Percentiles rank a stretch among this genome's conserved stretches.
These are phyloP conservation scores for Keiferia lycopersicella DNA, from an alignment of 2,888 invertebrate genomes.

Conservation along the genomic window DNA sequence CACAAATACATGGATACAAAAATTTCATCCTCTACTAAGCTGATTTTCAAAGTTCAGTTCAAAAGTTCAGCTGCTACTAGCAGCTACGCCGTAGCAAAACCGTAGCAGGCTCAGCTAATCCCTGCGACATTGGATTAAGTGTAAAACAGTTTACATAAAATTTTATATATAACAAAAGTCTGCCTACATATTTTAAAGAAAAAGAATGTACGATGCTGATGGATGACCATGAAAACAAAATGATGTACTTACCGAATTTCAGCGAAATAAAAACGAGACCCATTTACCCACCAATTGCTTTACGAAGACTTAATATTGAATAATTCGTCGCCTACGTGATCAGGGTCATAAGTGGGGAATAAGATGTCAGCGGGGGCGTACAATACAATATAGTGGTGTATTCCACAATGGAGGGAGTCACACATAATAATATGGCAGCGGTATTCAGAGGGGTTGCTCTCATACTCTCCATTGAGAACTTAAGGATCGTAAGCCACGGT, in stretches of 20 bases:
- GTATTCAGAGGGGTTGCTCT: slow-evolving; percentile 43
- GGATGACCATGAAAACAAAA: background rate
- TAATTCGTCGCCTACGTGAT: slow-evolving; percentile 60
- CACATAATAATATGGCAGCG: slow-evolving; percentile 78
- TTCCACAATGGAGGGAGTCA: slow-evolving; percentile 69
- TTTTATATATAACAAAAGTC: too few species aligned
- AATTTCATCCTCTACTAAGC: too few species aligned
- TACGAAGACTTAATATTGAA: slow-evolving; percentile 38
- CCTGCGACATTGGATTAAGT: background rate
- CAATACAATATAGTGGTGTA: slow-evolving; percentile 45
- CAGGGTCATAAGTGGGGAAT: slow-evolving; percentile 55
- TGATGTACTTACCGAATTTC: background rate
- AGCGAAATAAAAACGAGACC: background rate
- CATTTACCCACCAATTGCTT: slow-evolving; percentile 24
- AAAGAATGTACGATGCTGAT: too few species aligned
- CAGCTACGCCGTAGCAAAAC: background rate
- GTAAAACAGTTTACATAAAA: too few species aligned
- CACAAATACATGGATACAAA: too few species aligned
- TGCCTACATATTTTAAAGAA: background rate
- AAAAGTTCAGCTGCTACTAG: too few species aligned
- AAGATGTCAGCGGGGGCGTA: slow-evolving; percentile 60
- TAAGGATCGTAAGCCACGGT: background rate
- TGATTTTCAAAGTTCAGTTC: too few species aligned
- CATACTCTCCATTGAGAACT: background rate
- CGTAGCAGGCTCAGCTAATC: background rate